Percentiles rank a stretch among this genome's conserved stretches.
These are phyloP conservation scores for Thereva nobilitata DNA, from an alignment of 2,888 invertebrate species.

Conservation along the genomic window DNA sequence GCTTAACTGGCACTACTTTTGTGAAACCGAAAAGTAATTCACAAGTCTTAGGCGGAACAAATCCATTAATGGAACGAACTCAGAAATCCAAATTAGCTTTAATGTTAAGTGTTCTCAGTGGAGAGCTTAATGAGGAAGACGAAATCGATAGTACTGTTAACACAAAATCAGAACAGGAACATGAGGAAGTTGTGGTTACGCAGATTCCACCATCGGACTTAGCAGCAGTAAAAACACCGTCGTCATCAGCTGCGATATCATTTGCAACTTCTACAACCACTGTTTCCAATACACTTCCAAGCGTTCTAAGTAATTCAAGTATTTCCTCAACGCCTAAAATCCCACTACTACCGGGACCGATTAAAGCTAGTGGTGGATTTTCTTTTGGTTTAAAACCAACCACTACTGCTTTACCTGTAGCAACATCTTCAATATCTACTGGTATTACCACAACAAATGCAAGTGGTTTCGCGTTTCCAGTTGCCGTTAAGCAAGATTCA, in stretches of 20 bases:
- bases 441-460: not conserved
- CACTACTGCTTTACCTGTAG: constrained; percentile 8
- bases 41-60: constrained; percentile 44
- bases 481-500: not conserved
- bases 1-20: constrained; percentile 52
- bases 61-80: constrained; percentile 50
- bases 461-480: not conserved
- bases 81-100: constrained; percentile 55
- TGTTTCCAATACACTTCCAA: constrained; percentile 29
- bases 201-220: not conserved
- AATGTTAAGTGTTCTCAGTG: constrained; percentile 54
- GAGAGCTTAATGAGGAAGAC: constrained; percentile 52
- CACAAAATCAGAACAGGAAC: not conserved
- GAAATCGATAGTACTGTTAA: constrained; percentile 26
- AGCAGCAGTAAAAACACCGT: not conserved
- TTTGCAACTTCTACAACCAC: constrained; percentile 26
- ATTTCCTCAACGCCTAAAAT: not conserved
- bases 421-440: constrained; percentile 6
- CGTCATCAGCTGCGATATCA: constrained; percentile 21
- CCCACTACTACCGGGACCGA: not conserved
- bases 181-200: not conserved
- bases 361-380: not conserved
- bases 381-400: constrained; percentile 18
- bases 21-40: constrained; percentile 53
- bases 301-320: constrained; percentile 22